Percentiles rank a stretch among this genome's conserved stretches.
phyloP scores from a whole-genome alignment of 2,888 invertebrate species.

The Nephrotoma flavescens region DNA sequence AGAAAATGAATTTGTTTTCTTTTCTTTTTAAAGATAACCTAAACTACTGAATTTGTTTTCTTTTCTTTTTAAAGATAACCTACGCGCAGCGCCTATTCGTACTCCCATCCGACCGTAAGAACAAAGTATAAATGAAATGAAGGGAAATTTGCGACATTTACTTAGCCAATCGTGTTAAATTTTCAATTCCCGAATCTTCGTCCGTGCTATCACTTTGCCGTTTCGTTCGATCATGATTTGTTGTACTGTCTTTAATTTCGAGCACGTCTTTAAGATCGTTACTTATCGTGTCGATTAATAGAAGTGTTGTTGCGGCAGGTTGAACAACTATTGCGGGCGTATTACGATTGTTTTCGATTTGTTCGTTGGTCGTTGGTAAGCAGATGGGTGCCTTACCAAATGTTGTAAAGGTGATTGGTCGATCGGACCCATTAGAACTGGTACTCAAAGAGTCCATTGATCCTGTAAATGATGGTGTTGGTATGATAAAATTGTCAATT shows the following conservation, averaged over 20 bases:
- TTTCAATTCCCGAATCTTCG: conserved; percentile 18
- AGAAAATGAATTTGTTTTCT: neutral
- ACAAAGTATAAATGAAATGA: neutral
- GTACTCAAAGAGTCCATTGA: conserved; percentile 17
- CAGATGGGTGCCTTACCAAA: conserved; percentile 12
- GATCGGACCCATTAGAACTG: conserved; percentile 12
- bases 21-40: neutral
- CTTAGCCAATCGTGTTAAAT: conserved; percentile 11
- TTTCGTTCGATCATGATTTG: conserved; percentile 6
- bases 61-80: neutral
- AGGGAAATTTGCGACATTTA: neutral
- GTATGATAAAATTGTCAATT: conserved; percentile 6
- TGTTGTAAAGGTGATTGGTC: conserved; percentile 13
- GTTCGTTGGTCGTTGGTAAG: neutral
- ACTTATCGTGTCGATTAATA: conserved; percentile 8
- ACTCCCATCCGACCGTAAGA: neutral
- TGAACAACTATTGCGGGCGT: conserved; percentile 9
- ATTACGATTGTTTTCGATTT: neutral
- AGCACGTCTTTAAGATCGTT: neutral
- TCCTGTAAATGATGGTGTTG: conserved; percentile 15
- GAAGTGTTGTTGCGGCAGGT: neutral
- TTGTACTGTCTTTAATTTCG: conserved; percentile 4
- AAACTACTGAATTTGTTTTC: neutral
- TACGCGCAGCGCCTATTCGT: neutral
- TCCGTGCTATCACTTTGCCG: conserved; percentile 17